Conservation (phyloP, 2,113 vertebrate species). For the Malurus melanocephalus region DNA sequence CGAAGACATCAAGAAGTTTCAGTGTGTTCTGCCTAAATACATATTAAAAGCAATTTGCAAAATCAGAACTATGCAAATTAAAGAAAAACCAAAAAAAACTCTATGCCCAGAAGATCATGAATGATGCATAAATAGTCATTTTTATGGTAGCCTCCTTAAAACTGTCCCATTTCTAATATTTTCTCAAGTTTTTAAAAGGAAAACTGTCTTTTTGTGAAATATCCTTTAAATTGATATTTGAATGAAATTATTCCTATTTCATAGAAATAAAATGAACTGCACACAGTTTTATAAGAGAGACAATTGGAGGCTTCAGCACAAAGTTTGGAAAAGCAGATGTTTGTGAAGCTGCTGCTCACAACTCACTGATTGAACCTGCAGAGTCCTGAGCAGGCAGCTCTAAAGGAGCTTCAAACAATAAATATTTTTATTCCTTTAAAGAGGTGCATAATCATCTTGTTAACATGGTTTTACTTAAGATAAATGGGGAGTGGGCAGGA, state of each 20-base stretch:
- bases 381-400: neutral
- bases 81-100: too few species aligned
- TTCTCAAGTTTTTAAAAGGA: neutral
- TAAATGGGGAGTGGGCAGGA: neutral
- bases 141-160: neutral
- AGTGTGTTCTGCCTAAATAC: neutral
- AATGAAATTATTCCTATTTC: neutral
- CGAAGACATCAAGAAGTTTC: neutral
- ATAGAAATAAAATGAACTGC: neutral
- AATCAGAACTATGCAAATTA: neutral
- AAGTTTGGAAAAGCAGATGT: neutral
- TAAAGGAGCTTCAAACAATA: neutral
- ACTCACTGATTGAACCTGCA: neutral
- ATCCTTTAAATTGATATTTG: neutral
- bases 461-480: conserved; percentile 11
- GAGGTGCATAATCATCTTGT: neutral
- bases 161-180: neutral
- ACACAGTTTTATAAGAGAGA: neutral
- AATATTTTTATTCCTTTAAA: conserved; percentile 12
- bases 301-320: neutral
- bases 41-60: neutral
- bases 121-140: neutral
- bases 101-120: neutral
- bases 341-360: neutral
- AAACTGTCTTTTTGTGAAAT: neutral